These are phyloP conservation scores for Papilio demoleus DNA, from an alignment of 2,888 invertebrate genomes.

Conservation along the genomic window DNA sequence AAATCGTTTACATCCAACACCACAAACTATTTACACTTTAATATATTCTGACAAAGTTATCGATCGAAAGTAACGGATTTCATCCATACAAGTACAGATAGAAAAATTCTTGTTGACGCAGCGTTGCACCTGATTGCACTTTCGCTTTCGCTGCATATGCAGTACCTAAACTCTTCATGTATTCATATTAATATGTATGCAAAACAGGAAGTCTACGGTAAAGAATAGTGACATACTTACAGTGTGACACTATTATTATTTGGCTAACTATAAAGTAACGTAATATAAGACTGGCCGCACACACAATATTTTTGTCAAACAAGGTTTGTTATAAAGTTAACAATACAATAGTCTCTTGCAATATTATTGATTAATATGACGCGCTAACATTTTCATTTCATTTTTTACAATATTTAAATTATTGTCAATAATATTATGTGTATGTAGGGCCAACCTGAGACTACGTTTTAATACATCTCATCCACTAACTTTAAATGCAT, in stretches of 20 bases:
- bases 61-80: slow-evolving; percentile 21
- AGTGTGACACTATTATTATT: not conserved
- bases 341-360: too few species aligned
- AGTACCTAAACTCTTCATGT: slow-evolving; percentile 13
- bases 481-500: too few species aligned
- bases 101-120: slow-evolving; percentile 45
- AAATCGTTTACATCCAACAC: not conserved
- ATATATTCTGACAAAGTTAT: slow-evolving; percentile 11
- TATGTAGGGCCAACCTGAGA: too few species aligned
- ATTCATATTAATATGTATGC: not conserved
- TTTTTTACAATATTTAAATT: too few species aligned
- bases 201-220: slow-evolving; percentile 5
- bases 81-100: slow-evolving; percentile 31
- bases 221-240: not conserved
- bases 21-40: not conserved
- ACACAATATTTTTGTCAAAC: too few species aligned
- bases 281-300: too few species aligned
- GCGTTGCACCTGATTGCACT: slow-evolving; percentile 65
- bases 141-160: slow-evolving; percentile 68
- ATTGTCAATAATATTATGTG: too few species aligned
- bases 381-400: too few species aligned
- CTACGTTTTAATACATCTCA: too few species aligned
- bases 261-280: too few species aligned
- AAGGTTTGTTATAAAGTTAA: too few species aligned
- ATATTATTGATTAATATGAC: too few species aligned